Evolutionary conservation across 2,113 vertebrate species (phyloP).

Genomic region (Mellivora capensis): DNA sequence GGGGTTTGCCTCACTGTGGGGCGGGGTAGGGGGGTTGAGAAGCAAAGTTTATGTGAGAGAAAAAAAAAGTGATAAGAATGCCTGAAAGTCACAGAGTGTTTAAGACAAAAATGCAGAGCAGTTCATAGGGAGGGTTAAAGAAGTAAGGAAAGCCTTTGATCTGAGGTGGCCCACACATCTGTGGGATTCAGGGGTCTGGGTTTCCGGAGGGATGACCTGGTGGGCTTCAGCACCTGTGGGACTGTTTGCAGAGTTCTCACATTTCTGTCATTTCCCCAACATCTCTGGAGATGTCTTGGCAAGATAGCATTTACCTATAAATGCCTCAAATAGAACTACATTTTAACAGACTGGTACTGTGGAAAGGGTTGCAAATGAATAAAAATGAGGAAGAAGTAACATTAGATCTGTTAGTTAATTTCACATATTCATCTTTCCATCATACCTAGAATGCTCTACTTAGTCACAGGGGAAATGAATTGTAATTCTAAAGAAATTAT

Average conservation of each 20-base stretch:
- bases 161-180: too few relatives aligned
- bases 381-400: not conserved
- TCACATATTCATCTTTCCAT: not conserved
- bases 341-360: not conserved
- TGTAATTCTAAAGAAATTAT: conserved; percentile 10
- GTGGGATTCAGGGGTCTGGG: not conserved
- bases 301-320: not conserved
- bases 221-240: not conserved
- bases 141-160: not conserved
- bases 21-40: too few relatives aligned
- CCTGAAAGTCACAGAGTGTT: not conserved
- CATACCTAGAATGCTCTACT: not conserved
- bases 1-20: not conserved
- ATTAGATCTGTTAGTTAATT: not conserved
- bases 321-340: not conserved
- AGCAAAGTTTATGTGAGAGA: not conserved
- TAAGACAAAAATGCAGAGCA: not conserved
- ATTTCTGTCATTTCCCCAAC: not conserved
- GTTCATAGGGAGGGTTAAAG: not conserved
- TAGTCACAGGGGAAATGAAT: not conserved
- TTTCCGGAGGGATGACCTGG: not conserved
- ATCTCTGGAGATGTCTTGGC: not conserved
- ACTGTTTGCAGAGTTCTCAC: not conserved
- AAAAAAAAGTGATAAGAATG: not conserved
- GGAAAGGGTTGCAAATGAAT: not conserved